phyloP scores from a whole-genome alignment of 2,113 vertebrate species.

The Vombatus ursinus region DNA sequence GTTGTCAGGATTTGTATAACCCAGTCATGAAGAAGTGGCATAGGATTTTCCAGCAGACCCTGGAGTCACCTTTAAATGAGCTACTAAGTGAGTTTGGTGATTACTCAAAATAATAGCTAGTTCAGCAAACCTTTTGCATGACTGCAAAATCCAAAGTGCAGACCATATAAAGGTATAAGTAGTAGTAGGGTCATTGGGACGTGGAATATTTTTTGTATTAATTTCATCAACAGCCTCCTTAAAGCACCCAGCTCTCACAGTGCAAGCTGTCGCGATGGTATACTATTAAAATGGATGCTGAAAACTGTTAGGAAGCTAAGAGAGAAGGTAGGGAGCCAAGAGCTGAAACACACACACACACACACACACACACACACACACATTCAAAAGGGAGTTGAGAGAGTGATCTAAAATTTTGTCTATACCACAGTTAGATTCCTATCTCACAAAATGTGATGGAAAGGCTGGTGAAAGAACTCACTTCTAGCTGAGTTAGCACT shows the following conservation, averaged over 20 bases:
- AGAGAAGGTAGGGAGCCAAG: not conserved
- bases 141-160: not conserved
- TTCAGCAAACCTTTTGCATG: not conserved
- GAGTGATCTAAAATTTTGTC: not conserved
- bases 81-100: not conserved
- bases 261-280: not conserved
- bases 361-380: not conserved
- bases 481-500: not conserved
- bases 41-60: not conserved
- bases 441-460: not conserved
- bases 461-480: not conserved
- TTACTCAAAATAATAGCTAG: not conserved
- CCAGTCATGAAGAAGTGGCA: not conserved
- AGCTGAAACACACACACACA: not conserved
- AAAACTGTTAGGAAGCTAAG: not conserved
- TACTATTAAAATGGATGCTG: conserved; percentile 6
- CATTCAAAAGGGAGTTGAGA: not conserved
- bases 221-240: conserved; percentile 17
- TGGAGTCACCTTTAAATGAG: conserved; percentile 10
- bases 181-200: not conserved
- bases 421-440: not conserved
- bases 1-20: not conserved
- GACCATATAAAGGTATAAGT: not conserved
- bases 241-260: not conserved
- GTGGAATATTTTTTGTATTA: not conserved